A percentile compares a stretch with the other conserved stretches of the same genome.
These are phyloP conservation scores for Acronicta leporina DNA, from an alignment of 2,888 invertebrate genomes.

Conservation along the genomic window DNA sequence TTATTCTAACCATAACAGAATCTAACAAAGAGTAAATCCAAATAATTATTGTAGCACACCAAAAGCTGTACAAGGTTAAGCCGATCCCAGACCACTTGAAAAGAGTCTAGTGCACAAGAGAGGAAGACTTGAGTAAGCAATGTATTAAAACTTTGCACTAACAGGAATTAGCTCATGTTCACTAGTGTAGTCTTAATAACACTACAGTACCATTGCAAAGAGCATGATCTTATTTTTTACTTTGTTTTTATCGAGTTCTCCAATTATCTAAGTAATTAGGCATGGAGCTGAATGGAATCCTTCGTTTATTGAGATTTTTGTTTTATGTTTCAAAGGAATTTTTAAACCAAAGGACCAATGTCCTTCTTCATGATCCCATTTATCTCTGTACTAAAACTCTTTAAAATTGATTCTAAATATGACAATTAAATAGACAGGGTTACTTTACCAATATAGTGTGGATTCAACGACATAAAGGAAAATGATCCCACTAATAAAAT, in stretches of 20 bases:
- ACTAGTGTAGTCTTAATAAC: slow-evolving; percentile 37
- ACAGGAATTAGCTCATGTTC: slow-evolving; percentile 84
- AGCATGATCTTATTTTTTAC: slow-evolving; percentile 9
- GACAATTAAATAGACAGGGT: too few relatives aligned
- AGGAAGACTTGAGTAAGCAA: slow-evolving; percentile 71
- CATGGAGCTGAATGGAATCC: too few relatives aligned
- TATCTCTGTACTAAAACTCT: too few relatives aligned
- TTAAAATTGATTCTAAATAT: too few relatives aligned
- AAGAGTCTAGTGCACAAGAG: slow-evolving; percentile 73
- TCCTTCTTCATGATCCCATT: too few relatives aligned
- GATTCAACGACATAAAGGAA: too few relatives aligned
- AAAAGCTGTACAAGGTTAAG: slow-evolving; percentile 58
- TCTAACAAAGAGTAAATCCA: not conserved
- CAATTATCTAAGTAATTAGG: not conserved
- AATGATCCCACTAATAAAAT: too few relatives aligned
- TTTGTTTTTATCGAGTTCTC: slow-evolving; percentile 15
- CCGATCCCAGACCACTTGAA: slow-evolving; percentile 73
- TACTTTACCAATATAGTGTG: too few relatives aligned
- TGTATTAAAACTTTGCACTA: slow-evolving; percentile 91
- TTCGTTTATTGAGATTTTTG: not conserved
- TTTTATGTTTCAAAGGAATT: too few relatives aligned
- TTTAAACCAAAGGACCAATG: too few relatives aligned
- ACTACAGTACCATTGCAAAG: slow-evolving; percentile 10
- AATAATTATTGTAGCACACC: slow-evolving; percentile 13
- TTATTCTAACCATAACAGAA: not conserved